phyloP scores from a whole-genome alignment of 37 sponge, comb jelly and placozoan species.

The Tethya wilhelma region DNA sequence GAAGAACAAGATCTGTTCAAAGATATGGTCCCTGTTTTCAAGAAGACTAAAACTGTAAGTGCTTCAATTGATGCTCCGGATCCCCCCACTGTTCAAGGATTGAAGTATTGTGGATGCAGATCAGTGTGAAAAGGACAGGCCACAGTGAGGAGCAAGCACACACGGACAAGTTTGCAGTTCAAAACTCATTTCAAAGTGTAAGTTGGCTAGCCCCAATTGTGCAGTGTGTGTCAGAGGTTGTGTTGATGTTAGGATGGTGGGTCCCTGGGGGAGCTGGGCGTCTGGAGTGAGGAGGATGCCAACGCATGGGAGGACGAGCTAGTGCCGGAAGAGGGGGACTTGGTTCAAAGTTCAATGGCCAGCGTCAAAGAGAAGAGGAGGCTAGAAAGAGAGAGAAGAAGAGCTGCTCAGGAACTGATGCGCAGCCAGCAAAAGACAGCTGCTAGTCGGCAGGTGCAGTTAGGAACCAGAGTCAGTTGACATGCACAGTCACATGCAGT shows the following conservation, averaged over 20 bases:
- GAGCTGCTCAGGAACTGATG: slow-evolving; percentile 5
- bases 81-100: background rate
- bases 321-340: slow-evolving; percentile 10
- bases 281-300: slow-evolving; percentile 35
- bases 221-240: background rate
- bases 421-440: slow-evolving; percentile 20
- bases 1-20: slow-evolving; percentile 25
- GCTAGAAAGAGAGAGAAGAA: slow-evolving; percentile 31
- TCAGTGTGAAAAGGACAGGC: background rate
- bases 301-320: slow-evolving; percentile 39
- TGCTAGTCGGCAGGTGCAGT: background rate
- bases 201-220: background rate
- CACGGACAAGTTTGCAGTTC: slow-evolving; percentile 22
- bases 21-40: slow-evolving; percentile 59
- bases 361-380: slow-evolving; percentile 24
- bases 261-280: slow-evolving; percentile 16
- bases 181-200: slow-evolving; percentile 10
- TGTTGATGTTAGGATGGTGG: background rate
- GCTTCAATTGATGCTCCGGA: background rate
- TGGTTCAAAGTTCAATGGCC: background rate
- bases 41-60: slow-evolving; percentile 39
- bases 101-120: background rate
- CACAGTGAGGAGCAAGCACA: slow-evolving; percentile 8
- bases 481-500: too few species aligned
- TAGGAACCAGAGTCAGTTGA: too few species aligned